Evolutionary conservation across 2,113 vertebrate genomes (phyloP).

Genomic region (Sardina pilchardus): DNA sequence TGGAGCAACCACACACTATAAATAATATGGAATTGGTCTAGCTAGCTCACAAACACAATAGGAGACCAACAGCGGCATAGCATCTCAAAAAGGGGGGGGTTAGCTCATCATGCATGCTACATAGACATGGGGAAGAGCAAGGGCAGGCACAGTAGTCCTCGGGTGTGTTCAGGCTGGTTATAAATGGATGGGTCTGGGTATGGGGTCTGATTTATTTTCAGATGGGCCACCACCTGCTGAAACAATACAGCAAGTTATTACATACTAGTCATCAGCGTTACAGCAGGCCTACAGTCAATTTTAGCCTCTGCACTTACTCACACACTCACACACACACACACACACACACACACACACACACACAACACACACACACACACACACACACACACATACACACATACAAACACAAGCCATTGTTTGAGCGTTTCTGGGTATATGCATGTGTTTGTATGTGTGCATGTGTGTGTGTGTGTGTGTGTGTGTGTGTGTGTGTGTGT

Average conservation of each 20-base stretch:
- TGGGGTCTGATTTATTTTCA: slow-evolving; percentile 17
- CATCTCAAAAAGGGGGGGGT: too few relatives aligned
- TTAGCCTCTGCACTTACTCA: slow-evolving; percentile 12
- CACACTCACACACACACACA: not conserved
- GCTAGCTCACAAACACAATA: too few relatives aligned
- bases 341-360: not conserved
- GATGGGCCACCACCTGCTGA: slow-evolving; percentile 41
- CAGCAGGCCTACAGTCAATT: not conserved
- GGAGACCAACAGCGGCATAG: too few relatives aligned
- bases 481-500: slow-evolving; percentile 5
- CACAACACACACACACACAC: not conserved
- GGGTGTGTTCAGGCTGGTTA: too few relatives aligned
- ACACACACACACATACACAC: not conserved
- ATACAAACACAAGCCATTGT: not conserved
- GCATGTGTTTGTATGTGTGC: not conserved
- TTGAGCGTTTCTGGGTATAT: not conserved
- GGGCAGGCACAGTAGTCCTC: too few relatives aligned
- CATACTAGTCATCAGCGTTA: slow-evolving; percentile 24
- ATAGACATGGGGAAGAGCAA: too few relatives aligned
- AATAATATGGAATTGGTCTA: too few relatives aligned
- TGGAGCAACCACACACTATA: not conserved
- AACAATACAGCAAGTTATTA: slow-evolving; percentile 33
- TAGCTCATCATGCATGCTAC: too few relatives aligned
- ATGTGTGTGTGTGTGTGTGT: slow-evolving; percentile 2
- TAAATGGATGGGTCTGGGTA: too few relatives aligned